A percentile compares a stretch with the other conserved stretches of the same genome.
These are phyloP conservation scores for Ichneumoninae sp. DNA, from an alignment of 2,888 invertebrate genomes.

Conservation along the genomic window DNA sequence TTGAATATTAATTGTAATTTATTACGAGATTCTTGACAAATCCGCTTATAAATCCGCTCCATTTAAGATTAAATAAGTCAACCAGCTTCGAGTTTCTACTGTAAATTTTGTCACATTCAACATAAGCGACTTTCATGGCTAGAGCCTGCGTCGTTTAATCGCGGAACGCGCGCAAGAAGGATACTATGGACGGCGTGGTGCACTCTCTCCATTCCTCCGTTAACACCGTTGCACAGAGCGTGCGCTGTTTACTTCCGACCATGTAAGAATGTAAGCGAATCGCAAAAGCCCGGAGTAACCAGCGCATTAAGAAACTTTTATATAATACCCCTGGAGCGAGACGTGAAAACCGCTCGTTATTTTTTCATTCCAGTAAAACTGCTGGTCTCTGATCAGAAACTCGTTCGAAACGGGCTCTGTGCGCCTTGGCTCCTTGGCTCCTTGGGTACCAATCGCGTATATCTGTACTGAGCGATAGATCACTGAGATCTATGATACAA, in stretches of 20 bases:
- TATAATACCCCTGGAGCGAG: slow-evolving; percentile 71
- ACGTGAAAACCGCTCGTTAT: slow-evolving; percentile 63
- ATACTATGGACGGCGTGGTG: slow-evolving; percentile 27
- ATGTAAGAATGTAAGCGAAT: slow-evolving; percentile 68
- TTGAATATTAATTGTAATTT: neutral
- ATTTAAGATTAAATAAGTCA: neutral
- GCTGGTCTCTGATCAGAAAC: slow-evolving; percentile 68
- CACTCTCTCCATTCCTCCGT: slow-evolving; percentile 70
- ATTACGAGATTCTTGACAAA: neutral
- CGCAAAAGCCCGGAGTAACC: slow-evolving; percentile 60
- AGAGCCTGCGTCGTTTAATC: slow-evolving; percentile 18
- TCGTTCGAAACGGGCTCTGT: slow-evolving; percentile 69
- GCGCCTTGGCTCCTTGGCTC: slow-evolving; percentile 29
- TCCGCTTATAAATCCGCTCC: too few relatives aligned
- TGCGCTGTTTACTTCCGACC: slow-evolving; percentile 72
- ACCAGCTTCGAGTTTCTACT: neutral
- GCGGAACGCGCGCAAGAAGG: neutral
- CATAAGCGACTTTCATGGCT: neutral
- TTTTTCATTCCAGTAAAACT: slow-evolving; percentile 57
- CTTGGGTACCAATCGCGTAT: slow-evolving; percentile 18
- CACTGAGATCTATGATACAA: neutral
- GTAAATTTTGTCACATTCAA: slow-evolving; percentile 13
- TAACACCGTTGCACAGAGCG: slow-evolving; percentile 49
- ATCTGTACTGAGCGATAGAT: neutral
- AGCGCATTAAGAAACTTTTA: slow-evolving; percentile 74